phyloP scores from a whole-genome alignment of 2,888 invertebrate species.

The Aelia acuminata region DNA sequence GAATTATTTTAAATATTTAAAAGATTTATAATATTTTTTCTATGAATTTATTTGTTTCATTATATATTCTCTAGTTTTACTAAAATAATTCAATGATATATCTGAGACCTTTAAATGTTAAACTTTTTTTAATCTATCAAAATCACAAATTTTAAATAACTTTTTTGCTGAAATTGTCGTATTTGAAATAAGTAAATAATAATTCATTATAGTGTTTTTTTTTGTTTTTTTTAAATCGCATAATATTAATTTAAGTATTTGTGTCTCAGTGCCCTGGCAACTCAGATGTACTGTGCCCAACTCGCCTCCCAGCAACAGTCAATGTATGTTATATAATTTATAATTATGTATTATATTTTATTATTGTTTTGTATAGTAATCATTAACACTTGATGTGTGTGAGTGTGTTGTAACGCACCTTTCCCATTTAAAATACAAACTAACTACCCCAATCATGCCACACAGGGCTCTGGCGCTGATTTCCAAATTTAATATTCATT shows the following conservation, averaged over 20 bases:
- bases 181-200: neutral
- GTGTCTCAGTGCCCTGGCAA: constrained; percentile 94
- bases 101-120: neutral
- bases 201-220: neutral
- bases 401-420: constrained; percentile 56
- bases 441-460: constrained; percentile 60
- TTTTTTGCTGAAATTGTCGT: neutral
- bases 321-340: constrained; percentile 80
- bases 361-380: constrained; percentile 50
- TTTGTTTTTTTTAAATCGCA: constrained; percentile 6
- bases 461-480: constrained; percentile 65
- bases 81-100: neutral
- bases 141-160: neutral
- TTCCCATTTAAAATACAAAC: constrained; percentile 42
- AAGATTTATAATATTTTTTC: neutral
- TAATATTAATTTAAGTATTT: constrained; percentile 55
- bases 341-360: constrained; percentile 50
- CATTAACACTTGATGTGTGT: constrained; percentile 54
- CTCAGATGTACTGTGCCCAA: constrained; percentile 95
- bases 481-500: constrained; percentile 52
- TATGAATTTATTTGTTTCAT: neutral
- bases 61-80: neutral
- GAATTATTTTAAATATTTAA: neutral
- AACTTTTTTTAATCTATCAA: neutral
- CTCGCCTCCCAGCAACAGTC: constrained; percentile 93